Evolutionary conservation across 2,113 vertebrate genomes (phyloP).

Genomic region (Mungos mungo): DNA sequence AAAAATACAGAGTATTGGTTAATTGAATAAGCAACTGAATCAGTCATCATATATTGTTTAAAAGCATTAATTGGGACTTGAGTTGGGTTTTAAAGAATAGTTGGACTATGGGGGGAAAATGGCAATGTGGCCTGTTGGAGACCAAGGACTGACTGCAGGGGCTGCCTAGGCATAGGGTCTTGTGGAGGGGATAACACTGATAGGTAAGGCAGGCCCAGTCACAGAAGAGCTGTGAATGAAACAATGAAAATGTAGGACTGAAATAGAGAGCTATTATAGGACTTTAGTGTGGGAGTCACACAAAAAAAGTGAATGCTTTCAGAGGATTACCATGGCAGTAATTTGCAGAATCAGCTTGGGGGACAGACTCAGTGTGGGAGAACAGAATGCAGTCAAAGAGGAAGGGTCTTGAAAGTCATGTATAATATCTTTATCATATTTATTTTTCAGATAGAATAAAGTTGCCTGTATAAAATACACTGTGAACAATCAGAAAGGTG

Average conservation of each 20-base stretch:
- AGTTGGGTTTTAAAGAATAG: not conserved
- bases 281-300: slow-evolving; percentile 32
- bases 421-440: not conserved
- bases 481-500: not conserved
- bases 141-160: not conserved
- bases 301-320: slow-evolving; percentile 24
- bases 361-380: not conserved
- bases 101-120: not conserved
- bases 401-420: not conserved
- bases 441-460: not conserved
- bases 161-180: not conserved
- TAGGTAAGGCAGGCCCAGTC: not conserved
- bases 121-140: not conserved
- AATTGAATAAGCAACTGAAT: not conserved
- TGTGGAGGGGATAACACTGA: not conserved
- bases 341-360: slow-evolving; percentile 1
- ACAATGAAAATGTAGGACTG: not conserved
- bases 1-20: not conserved
- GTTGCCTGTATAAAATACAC: not conserved
- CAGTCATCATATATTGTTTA: not conserved
- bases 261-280: slow-evolving; percentile 16
- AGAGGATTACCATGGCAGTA: slow-evolving; percentile 25
- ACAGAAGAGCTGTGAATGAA: not conserved
- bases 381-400: not conserved
- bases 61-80: not conserved